A percentile compares a stretch with the other conserved stretches of the same genome.
Conservation (phyloP, 1,140 invertebrate genomes). For the Drosophila sulfurigaster region DNA sequence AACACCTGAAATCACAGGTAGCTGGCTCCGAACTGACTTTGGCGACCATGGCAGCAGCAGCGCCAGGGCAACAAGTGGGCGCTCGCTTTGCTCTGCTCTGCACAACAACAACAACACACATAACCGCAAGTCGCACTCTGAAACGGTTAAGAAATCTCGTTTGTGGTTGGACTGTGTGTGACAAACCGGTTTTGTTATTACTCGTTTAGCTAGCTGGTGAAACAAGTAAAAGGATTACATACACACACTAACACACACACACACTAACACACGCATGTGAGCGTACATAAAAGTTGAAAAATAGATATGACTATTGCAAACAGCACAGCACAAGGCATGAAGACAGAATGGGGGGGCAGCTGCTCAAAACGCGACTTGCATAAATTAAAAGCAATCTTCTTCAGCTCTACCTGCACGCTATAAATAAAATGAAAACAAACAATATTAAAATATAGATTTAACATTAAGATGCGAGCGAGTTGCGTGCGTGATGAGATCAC, state of each 20-base stretch:
- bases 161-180: constrained; percentile 33
- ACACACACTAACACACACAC: constrained; percentile 11
- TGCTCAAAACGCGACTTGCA: not conserved
- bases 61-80: constrained; percentile 50
- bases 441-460: not conserved
- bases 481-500: not conserved
- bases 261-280: not conserved
- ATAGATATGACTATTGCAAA: constrained; percentile 28
- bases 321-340: not conserved
- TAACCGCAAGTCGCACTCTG: constrained; percentile 22
- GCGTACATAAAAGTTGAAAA: constrained; percentile 28
- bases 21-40: constrained; percentile 53
- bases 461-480: not conserved
- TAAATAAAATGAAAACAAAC: constrained; percentile 7
- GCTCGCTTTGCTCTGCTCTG: constrained; percentile 11
- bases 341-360: constrained; percentile 1
- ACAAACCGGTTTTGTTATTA: constrained; percentile 44
- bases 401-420: not conserved
- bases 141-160: constrained; percentile 60
- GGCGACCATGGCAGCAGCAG: constrained; percentile 53
- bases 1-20: constrained; percentile 56
- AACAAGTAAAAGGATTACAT: constrained; percentile 53
- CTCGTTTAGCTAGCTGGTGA: constrained; percentile 43
- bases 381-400: constrained; percentile 9
- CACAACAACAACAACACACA: not conserved